Base-by-base conservation (phyloP, 2,888 invertebrate genomes). In the Eupithecia abbreviata region DNA sequence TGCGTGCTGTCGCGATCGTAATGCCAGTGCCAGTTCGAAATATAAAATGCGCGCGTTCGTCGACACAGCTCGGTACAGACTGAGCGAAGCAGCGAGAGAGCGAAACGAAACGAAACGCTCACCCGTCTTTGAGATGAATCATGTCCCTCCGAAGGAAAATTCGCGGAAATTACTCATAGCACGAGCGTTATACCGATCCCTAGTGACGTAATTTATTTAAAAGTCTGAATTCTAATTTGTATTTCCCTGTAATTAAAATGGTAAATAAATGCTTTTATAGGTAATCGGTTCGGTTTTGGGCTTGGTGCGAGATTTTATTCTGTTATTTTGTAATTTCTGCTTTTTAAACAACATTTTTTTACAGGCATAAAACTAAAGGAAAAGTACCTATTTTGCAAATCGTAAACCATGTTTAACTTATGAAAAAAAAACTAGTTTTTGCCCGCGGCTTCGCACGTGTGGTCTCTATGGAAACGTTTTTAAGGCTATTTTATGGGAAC, bases 111-210 rank as follows among this genome's bases (percentile, higher is more conserved):
- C 30, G 30, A 30, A 30, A 30, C 30, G 30, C 1, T 30, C 82
- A 83, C 82, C 78, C 85, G 84, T 76, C 79, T 81, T 77, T 78
- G 74, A 89, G 90, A 91, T 92, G 92, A 93, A 89, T 93, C 92
- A 93, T 89, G 85, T 76, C 12, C 62, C 86, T 76, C 13, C 66
- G 12, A 72, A 85, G 81, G 89, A 85, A 92, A 91, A 90, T 91
- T 90, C 91, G 87, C 85, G 90, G 91, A 92, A 91, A 92, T 86
- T 83, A 83, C 77, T 80, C 75, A 80, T 83, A 79, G 80, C 77
- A 79, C 79, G 78, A 43, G 42, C 73, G 77, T 74, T 74, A 30
- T 30, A 77, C 55, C 51, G 75, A 77, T 80, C 43, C 74, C 62
- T 58, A 65, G 77, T 83, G 80, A 80, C 76, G 77, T 76, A 72